Evolutionary conservation across 2,888 invertebrate species (phyloP), one percentile per base, ranked within the genome.

Genomic region (Chironomus riparius): DNA sequence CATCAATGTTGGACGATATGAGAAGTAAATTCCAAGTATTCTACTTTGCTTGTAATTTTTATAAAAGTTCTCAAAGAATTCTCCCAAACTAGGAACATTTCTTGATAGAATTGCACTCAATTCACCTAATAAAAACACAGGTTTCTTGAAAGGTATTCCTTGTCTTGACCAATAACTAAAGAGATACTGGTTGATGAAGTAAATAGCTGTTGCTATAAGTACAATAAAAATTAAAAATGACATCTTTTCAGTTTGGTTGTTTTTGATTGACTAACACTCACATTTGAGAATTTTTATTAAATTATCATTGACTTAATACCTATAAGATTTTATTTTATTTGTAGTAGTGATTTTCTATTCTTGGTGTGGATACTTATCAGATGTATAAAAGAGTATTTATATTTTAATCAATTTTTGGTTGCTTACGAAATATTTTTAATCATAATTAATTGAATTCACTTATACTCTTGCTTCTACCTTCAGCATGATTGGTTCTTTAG

Each of bases 1-100:
- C 68, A 88, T 80, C 72, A 89, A 81, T 68, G 86, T 86, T 21
- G 87, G 88, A 72, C 86, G 83, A 77, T 86, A 84, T 77, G 88
- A 87, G 76, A 86, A 86, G 79, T 88, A 89, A 80, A 88, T 81
- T 0, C 89, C 89, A 2, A 87, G 81, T 78, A 81, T 84, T 78
- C 80, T 81, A 56, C 76, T 73, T 15, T 78, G 82, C 82, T 79
- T 88, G 88, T 76, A 85, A 83, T 78, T 87, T 85, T 77, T 84
- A 85, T 77, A 87, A 86, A 65, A 86, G 86, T 79, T 88, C 86
- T 50, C 87, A 87, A 81, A 89, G 47, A 21, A 73, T 1, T 62
- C 73, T 7, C 65, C 73, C 4, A 73, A 13, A 38, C 28, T 10
- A 13, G 6, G 50, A n/a, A n/a, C n/a, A 2, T 61, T 62, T 10